Evolutionary conservation across 2,113 vertebrate genomes (phyloP), one percentile per base, ranked within the genome.

Genomic region (Solenodon paradoxus): DNA sequence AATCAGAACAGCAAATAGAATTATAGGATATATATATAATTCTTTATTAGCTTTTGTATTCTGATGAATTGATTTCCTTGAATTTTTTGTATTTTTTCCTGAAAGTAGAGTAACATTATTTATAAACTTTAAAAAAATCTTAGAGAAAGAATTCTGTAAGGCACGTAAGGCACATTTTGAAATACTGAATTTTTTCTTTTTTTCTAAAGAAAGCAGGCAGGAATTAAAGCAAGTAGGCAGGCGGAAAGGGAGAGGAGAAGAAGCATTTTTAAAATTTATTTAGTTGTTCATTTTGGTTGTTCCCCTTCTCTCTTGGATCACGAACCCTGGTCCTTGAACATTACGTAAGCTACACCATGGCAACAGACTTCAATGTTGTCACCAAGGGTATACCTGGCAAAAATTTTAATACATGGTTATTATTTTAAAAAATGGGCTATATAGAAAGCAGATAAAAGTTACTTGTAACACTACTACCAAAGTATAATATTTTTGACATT

Each of bases 11-110:
- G n/a, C 63, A 83, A 80, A 68, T 30, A 47, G 57, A 87, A 86
- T 90, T 95, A 92, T 75, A 51, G 16, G 26, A 69, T 51, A 0
- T 53, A 26, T 42, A 40, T 5, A 5, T 64, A 90, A 87, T 90
- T 75, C 49, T 45, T 92, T 88, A 24, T 68, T 93, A 42, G 5
- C 11, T 55, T 94, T 97, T 92, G 15, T 69, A 38, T n/a, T 89
- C 24, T 86, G 40, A 57, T 81, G 10, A 84, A 66, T 75, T 75
- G 81, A 22, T 75, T 78, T 53, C 55, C 32, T 94, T 92, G 32
- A 64, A 6, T 42, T 45, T 75, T 64, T 40, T 20, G 47, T 59
- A 45, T 66, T 92, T 83, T 40, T 53, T 57, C 28, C 51, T 61
- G 35, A 94, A 79, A 55, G 24, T 93, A 80, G n/a, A 53, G 22